These are phyloP conservation scores for Oostethus manadensis DNA, from an alignment of 2,113 vertebrate genomes.

Conservation along the genomic window DNA sequence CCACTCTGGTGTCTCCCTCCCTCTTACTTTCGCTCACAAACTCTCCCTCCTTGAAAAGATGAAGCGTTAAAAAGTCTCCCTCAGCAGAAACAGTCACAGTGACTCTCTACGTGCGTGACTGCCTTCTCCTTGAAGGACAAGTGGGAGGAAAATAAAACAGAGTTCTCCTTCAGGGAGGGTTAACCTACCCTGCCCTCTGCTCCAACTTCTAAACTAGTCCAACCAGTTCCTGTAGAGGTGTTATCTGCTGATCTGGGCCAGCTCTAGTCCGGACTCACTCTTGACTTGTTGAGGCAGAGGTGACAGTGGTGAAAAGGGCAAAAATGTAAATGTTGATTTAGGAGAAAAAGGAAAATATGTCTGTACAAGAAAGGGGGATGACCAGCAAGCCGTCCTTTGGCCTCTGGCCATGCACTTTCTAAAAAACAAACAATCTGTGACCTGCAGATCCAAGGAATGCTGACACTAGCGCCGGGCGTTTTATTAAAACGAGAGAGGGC, in stretches of 20 bases:
- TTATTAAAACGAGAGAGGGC: constrained; percentile 9
- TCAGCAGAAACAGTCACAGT: constrained; percentile 29
- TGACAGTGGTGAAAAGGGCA: constrained; percentile 21
- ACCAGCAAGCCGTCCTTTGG: neutral
- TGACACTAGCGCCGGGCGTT: constrained; percentile 11
- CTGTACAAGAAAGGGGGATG: neutral
- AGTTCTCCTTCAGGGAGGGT: constrained; percentile 56
- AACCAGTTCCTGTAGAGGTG: constrained; percentile 68
- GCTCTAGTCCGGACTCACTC: constrained; percentile 51
- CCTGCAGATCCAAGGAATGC: constrained; percentile 7
- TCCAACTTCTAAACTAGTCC: constrained; percentile 67
- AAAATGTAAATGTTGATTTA: constrained; percentile 5
- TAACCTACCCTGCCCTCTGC: constrained; percentile 69
- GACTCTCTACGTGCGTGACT: constrained; percentile 6
- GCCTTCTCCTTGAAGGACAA: constrained; percentile 45
- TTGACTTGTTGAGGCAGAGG: constrained; percentile 39
- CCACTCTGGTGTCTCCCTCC: constrained; percentile 36
- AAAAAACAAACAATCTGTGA: neutral
- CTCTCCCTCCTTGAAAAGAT: constrained; percentile 10
- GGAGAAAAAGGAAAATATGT: neutral
- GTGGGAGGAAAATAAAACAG: constrained; percentile 36
- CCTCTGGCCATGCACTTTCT: neutral
- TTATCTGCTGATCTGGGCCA: constrained; percentile 64
- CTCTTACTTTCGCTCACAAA: constrained; percentile 36
- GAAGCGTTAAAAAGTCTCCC: constrained; percentile 19